Evolutionary conservation across 2,797 vertebrate genomes (phyloP), one percentile per base, ranked within the genome.

Genomic region (Ispidina lecontei): DNA sequence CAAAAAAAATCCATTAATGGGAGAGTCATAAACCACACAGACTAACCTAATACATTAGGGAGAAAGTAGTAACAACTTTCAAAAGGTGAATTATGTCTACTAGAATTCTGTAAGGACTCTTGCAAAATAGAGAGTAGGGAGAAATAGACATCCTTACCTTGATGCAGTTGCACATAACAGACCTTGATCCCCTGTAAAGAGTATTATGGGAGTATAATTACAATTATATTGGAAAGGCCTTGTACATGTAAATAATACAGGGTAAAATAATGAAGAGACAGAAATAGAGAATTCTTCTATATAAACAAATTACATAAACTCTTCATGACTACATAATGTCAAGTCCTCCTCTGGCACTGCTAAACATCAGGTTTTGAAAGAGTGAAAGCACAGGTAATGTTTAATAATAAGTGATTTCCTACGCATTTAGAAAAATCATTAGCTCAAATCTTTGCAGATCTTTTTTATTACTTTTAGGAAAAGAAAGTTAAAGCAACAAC

Each of bases 1-100:
- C 49, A 65, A 84, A 85, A 68, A 79, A 87, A 52, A 75, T 73
- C 68, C 54, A 94, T 92, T 94, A 91, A 81, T 35, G 46, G 44
- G 75, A 12, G 37, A 91, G 47, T 51, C 52, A 76, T 93, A 92
- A 94, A 92, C 55, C 18, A 90, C 70, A 17, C n/a, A 91, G 69
- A 78, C 54, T 87, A 86, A 86, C 10, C 19, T 49, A 92, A 86
- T 79, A 70, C 74, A 68, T 88, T 76, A 90, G 44, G 46, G 41
- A 82, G 56, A 91, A 91, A 79, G 33, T 71, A 68, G 11, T 79
- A 92, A 91, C 52, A 54, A 76, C 22, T 87, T 90, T 54, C 63
- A 55, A 90, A 84, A 92, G 23, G 71, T 91, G 74, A 82, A 64
- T 90, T 93, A 84, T 33, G 54, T 12, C 15, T 82, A 25, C 17